phyloP scores from a whole-genome alignment of 2,113 vertebrate genomes.

The Grantiella picta region DNA sequence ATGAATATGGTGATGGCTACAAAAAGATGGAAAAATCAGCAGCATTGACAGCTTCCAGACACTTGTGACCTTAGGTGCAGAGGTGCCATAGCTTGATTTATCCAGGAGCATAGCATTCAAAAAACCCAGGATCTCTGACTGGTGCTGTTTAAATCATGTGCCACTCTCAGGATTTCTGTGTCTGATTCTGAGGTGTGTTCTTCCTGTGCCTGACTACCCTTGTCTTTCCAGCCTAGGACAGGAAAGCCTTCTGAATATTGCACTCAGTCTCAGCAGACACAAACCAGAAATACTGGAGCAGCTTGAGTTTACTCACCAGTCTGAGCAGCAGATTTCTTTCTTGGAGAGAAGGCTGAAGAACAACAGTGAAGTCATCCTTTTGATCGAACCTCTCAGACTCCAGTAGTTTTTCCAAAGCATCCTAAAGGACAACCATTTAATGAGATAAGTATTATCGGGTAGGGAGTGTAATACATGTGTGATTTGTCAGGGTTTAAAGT shows the following conservation, averaged over 20 bases:
- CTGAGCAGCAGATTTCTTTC: constrained; percentile 44
- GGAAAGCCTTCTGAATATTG: background rate
- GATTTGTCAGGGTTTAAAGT: background rate
- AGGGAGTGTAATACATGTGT: background rate
- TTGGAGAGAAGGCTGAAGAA: constrained; percentile 82
- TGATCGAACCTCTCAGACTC: constrained; percentile 76
- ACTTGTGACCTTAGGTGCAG: background rate
- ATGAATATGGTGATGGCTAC: background rate
- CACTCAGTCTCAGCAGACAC: background rate
- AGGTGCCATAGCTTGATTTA: background rate
- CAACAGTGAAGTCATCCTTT: constrained; percentile 78
- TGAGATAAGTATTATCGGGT: background rate
- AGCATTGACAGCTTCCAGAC: background rate
- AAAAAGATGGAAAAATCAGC: background rate
- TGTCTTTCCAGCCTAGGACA: background rate
- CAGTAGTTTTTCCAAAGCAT: constrained; percentile 74
- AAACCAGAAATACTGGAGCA: background rate
- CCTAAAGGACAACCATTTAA: constrained; percentile 60
- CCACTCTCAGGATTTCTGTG: background rate
- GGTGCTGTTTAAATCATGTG: background rate
- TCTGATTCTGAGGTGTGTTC: background rate
- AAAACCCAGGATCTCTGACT: background rate
- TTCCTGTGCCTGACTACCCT: too few species aligned
- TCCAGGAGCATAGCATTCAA: background rate
- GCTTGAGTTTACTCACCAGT: constrained; percentile 52